These are phyloP conservation scores for Nephrotoma flavescens DNA, from an alignment of 2,888 invertebrate species.

Conservation along the genomic window DNA sequence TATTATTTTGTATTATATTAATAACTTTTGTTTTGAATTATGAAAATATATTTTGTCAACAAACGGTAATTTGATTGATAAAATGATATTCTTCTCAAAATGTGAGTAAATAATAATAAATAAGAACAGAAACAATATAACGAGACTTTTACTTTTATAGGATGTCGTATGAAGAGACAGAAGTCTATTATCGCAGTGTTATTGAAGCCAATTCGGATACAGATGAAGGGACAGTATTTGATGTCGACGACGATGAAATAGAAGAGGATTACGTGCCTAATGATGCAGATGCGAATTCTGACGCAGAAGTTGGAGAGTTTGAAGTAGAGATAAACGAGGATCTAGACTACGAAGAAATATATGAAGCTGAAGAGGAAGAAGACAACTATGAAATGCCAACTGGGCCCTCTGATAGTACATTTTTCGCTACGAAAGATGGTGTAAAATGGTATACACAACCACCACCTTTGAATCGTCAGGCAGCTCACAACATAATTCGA, in stretches of 20 bases:
- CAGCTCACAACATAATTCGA: not conserved
- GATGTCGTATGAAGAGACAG: not conserved
- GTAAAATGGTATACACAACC: not conserved
- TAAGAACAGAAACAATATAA: not conserved
- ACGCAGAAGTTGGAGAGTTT: not conserved
- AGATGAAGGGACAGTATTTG: not conserved
- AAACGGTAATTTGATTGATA: not conserved
- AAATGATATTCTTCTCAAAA: not conserved
- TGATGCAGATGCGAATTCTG: not conserved
- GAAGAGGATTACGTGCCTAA: not conserved
- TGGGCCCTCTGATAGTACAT: not conserved
- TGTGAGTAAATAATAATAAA: not conserved
- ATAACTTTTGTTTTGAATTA: not conserved
- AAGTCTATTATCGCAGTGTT: not conserved
- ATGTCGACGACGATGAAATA: not conserved
- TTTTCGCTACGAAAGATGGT: not conserved
- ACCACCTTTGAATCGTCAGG: too few relatives aligned
- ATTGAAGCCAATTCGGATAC: not conserved
- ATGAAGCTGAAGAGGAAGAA: not conserved
- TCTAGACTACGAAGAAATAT: not conserved
- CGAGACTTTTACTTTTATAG: not conserved
- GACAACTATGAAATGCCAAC: not conserved
- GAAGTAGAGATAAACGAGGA: not conserved
- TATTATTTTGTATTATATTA: not conserved
- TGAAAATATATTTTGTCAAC: not conserved